A percentile compares a stretch with the other conserved stretches of the same genome.
Conservation (phyloP, 2,888 invertebrate species). For the Chymomyza caudatula region DNA sequence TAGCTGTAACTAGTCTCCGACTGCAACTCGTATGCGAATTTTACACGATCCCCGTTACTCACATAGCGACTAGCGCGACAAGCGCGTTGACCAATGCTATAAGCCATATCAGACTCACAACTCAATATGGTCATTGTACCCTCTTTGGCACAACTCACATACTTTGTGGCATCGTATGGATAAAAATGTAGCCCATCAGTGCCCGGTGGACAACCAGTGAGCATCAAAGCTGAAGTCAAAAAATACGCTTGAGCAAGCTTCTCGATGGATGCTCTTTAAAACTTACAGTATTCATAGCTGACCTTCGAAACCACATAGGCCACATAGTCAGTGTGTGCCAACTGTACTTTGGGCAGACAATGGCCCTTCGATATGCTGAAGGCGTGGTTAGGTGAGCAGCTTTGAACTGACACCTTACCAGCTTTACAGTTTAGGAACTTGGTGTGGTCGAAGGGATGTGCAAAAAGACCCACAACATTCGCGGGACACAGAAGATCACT, state of each 20-base stretch:
- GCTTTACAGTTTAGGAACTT: neutral
- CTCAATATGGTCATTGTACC: slow-evolving; percentile 80
- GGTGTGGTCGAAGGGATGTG: neutral
- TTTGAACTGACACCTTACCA: neutral
- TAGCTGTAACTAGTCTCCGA: slow-evolving; percentile 35
- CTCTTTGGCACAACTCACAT: slow-evolving; percentile 83
- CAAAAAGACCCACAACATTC: neutral
- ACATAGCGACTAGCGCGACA: slow-evolving; percentile 50
- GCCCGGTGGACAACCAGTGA: slow-evolving; percentile 78
- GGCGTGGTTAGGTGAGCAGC: neutral
- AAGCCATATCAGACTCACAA: slow-evolving; percentile 82
- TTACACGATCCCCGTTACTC: slow-evolving; percentile 45
- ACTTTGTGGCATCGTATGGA: slow-evolving; percentile 82
- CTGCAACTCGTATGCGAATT: slow-evolving; percentile 37
- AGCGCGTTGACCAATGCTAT: slow-evolving; percentile 73
- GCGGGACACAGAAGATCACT: neutral
- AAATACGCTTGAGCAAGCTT: neutral
- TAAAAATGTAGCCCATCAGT: slow-evolving; percentile 82
- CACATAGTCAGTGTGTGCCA: slow-evolving; percentile 37
- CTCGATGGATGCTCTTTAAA: neutral
- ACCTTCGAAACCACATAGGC: slow-evolving; percentile 5
- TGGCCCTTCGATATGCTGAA: slow-evolving; percentile 51
- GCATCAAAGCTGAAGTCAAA: slow-evolving; percentile 44
- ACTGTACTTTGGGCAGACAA: slow-evolving; percentile 33
- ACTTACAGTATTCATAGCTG: neutral